Conservation (phyloP, 2,888 invertebrate species). For the Cephus spinipes region DNA sequence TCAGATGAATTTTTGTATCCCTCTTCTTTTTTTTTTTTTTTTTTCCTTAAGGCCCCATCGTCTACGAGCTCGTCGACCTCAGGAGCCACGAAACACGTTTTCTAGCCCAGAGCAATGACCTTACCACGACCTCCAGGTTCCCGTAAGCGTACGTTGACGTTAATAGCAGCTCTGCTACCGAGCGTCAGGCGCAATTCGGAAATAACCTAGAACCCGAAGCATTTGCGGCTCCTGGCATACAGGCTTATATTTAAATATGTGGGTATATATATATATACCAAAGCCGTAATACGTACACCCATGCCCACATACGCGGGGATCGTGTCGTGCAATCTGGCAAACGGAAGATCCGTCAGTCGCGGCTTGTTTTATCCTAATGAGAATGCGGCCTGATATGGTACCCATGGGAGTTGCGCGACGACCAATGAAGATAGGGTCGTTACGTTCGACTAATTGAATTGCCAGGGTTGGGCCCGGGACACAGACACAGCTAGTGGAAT, state of each 20-base stretch:
- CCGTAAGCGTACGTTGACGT: neutral
- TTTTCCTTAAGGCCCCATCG: neutral
- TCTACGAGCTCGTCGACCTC: neutral
- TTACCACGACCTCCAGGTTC: neutral
- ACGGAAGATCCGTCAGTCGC: constrained; percentile 18
- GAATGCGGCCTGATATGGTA: constrained; percentile 38
- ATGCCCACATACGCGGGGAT: neutral
- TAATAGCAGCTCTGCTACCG: neutral
- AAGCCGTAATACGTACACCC: neutral
- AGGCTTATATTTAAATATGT: neutral
- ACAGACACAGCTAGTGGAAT: neutral
- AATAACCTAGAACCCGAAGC: neutral
- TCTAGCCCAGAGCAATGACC: neutral
- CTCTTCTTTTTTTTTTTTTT: neutral
- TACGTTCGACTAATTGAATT: constrained; percentile 58
- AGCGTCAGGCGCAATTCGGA: neutral
- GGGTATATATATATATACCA: neutral
- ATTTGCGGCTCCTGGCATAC: neutral
- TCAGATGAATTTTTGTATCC: neutral
- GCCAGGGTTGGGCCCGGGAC: constrained; percentile 27
- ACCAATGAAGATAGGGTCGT: constrained; percentile 56
- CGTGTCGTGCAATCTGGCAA: constrained; percentile 10
- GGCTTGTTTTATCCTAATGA: constrained; percentile 63
- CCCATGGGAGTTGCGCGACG: constrained; percentile 24
- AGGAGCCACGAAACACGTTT: neutral